These are phyloP conservation scores for Betta splendens DNA, from an alignment of 2,797 vertebrate species.

Conservation along the genomic window DNA sequence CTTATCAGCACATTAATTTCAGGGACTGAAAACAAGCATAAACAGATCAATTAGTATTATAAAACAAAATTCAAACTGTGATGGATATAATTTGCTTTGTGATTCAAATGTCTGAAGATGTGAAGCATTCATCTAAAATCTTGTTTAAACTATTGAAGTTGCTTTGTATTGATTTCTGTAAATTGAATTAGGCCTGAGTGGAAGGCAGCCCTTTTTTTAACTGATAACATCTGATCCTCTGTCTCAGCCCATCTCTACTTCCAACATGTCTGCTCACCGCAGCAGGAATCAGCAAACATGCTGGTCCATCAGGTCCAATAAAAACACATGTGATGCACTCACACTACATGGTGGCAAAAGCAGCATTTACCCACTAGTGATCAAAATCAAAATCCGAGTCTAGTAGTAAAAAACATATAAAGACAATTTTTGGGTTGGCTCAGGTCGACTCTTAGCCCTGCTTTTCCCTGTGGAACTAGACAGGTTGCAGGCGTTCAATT, in stretches of 20 bases:
- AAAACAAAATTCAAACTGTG: slow-evolving; percentile 4
- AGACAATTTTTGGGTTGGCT: slow-evolving; percentile 23
- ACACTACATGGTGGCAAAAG: not conserved
- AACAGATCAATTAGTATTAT: slow-evolving; percentile 1
- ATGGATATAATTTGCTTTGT: slow-evolving; percentile 5
- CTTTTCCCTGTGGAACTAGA: slow-evolving; percentile 25
- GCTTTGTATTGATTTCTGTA: slow-evolving; percentile 62
- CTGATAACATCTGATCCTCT: slow-evolving; percentile 25
- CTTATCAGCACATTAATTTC: not conserved
- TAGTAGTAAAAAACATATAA: slow-evolving; percentile 3
- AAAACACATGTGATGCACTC: not conserved
- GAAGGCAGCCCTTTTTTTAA: slow-evolving; percentile 46
- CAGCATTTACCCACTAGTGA: slow-evolving; percentile 5
- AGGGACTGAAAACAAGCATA: not conserved
- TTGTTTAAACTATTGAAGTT: slow-evolving; percentile 36
- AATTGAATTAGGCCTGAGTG: slow-evolving; percentile 62
- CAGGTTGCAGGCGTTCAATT: slow-evolving; percentile 51
- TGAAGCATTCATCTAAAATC: slow-evolving; percentile 28
- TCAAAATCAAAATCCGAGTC: slow-evolving; percentile 7
- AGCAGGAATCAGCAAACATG: slow-evolving; percentile 12
- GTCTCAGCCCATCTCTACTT: slow-evolving; percentile 21
- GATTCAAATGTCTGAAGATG: slow-evolving; percentile 22
- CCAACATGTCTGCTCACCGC: slow-evolving; percentile 20
- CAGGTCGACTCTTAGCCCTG: slow-evolving; percentile 14
- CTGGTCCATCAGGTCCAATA: slow-evolving; percentile 1